Conservation (phyloP, 2,797 vertebrate genomes). For the Gorsachius magnificus region DNA sequence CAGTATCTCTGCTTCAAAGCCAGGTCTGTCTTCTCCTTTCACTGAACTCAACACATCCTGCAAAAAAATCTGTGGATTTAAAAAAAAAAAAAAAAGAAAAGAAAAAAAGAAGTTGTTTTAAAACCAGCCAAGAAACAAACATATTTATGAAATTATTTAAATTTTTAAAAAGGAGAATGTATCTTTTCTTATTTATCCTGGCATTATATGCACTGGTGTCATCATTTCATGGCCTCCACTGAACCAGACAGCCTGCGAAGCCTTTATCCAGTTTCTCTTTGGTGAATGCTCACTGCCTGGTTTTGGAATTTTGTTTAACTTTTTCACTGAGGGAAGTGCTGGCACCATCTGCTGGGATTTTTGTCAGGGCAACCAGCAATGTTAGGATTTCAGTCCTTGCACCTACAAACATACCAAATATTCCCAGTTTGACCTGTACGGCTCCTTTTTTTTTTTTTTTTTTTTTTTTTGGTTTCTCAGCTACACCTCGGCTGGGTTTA, state of each 20-base stretch:
- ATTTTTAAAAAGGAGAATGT: not conserved
- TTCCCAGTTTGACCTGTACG: not conserved
- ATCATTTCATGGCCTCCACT: not conserved
- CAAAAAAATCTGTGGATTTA: not conserved
- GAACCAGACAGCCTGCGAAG: not conserved
- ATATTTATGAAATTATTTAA: not conserved
- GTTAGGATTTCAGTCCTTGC: not conserved
- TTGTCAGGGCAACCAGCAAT: not conserved
- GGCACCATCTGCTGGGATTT: conserved; percentile 15
- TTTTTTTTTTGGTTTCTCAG: not conserved
- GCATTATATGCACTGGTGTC: not conserved
- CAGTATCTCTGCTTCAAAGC: not conserved
- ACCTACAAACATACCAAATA: not conserved
- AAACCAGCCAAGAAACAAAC: not conserved
- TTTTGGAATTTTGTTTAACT: not conserved
- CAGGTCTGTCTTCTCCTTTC: not conserved
- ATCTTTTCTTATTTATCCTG: not conserved
- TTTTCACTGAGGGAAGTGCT: not conserved
- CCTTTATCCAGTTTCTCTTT: not conserved
- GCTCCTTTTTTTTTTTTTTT: not conserved
- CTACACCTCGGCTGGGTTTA: not conserved
- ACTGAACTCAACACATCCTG: not conserved
- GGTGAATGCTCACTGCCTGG: not conserved
- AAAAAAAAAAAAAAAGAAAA: not conserved
- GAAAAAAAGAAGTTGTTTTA: not conserved